Evolutionary conservation across 2,888 invertebrate genomes (phyloP), one percentile per base, ranked within the genome.

Genomic region (Notodonta ziczac): DNA sequence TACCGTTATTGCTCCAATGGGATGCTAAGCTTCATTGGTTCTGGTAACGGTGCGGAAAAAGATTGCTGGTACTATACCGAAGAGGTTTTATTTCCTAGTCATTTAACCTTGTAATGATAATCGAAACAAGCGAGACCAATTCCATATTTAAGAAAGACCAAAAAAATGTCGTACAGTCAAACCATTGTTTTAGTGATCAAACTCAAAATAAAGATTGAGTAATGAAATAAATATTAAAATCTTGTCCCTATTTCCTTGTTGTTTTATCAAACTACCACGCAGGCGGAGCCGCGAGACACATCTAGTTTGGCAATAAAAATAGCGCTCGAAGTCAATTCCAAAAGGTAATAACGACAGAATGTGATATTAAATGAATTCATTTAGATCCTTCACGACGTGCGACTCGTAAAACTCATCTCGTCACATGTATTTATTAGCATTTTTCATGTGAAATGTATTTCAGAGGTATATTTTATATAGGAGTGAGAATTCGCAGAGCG

Each of bases 1-100:
- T 14, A 54, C 50, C 44, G 55, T 35, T 35, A 35, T 35, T 7
- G 58, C 56, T 74, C 72, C 63, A 70, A 24, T 50, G 66, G 68
- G 72, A 40, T 44, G 42, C 58, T 66, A 63, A 72, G 74, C 66
- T 67, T 57, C 59, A 69, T 64, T 63, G 46, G 57, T 56, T 53
- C 59, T 32, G 50, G 67, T 66, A 24, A 57, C 61, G 44, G 44
- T 51, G 57, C 42, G 42, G 58, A 50, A 61, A 53, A 63, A 64
- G 72, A 61, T 65, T 51, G 51, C 4, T n/a, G 16, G 7, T 14
- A 50, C 8, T 50, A 51, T 12, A 24, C n/a, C 35, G 4, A 13
- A 8, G 35, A 53, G 53, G 16, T 50, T 16, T 50, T 16, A 50
- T 14, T 16, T 50, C 7, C 50, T n/a, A 53, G 46, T 5, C 5